Percentiles rank a stretch among this genome's conserved stretches.
phyloP scores from a whole-genome alignment of 2,888 invertebrate genomes.

The Chouioia cunea region DNA sequence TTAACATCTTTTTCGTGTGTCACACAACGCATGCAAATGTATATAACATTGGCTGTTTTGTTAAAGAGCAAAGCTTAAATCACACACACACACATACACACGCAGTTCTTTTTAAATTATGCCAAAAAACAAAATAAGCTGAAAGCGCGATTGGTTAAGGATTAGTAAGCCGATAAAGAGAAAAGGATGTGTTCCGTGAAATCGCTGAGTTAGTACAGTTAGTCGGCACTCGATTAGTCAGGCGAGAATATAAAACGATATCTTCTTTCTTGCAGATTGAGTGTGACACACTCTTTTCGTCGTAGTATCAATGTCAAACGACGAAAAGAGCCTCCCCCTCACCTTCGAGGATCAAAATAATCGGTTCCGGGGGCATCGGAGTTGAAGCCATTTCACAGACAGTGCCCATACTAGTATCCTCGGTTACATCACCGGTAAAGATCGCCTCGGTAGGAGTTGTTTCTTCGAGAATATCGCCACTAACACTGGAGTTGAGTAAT shows the following conservation, averaged over 20 bases:
- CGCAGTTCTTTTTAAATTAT: not conserved
- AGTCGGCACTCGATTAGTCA: constrained; percentile 28
- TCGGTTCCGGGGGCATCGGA: constrained; percentile 75
- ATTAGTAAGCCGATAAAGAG: constrained; percentile 16
- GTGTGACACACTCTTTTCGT: not conserved
- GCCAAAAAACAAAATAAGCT: not conserved
- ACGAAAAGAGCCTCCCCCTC: constrained; percentile 64
- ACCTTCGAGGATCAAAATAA: constrained; percentile 90
- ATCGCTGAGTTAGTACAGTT: constrained; percentile 40
- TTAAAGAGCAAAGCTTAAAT: too few species aligned
- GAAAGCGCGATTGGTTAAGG: constrained; percentile 17
- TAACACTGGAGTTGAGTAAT: too few species aligned
- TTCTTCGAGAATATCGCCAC: constrained; percentile 31
- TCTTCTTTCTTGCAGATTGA: constrained; percentile 32
- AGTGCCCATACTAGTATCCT: not conserved
- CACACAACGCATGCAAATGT: constrained; percentile 1
- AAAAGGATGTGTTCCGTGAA: constrained; percentile 24
- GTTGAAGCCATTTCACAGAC: constrained; percentile 53
- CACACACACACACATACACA: not conserved
- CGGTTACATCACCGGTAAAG: constrained; percentile 50
- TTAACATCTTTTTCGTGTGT: not conserved
- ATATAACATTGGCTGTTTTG: not conserved
- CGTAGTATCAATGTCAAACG: not conserved
- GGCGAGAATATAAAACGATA: constrained; percentile 27
- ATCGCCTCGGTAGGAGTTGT: constrained; percentile 40